These are phyloP conservation scores for Manis pentadactyla DNA, from an alignment of 2,797 vertebrate species.

Conservation along the genomic window DNA sequence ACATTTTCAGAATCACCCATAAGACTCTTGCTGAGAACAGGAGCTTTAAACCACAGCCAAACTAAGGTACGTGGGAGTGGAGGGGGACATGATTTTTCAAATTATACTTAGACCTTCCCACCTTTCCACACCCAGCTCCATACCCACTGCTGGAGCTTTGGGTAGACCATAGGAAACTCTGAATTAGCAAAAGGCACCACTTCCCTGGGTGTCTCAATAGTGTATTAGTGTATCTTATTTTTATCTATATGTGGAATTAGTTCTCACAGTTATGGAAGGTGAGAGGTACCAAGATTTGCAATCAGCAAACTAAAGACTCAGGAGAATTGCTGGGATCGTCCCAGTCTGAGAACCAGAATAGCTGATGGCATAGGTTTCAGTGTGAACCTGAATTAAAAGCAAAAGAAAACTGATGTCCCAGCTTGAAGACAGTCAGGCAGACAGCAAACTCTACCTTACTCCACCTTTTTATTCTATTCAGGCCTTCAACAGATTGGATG, in stretches of 20 bases:
- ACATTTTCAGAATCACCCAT: not conserved
- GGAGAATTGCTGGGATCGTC: not conserved
- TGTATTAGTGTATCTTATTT: not conserved
- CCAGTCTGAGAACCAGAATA: not conserved
- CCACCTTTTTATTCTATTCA: not conserved
- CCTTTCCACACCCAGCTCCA: not conserved
- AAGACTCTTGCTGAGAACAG: not conserved
- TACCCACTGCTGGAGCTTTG: not conserved
- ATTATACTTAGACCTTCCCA: not conserved
- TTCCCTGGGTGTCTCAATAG: not conserved
- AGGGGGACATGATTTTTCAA: not conserved
- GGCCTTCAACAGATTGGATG: not conserved
- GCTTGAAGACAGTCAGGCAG: not conserved
- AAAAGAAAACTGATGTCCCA: not conserved
- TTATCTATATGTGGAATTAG: not conserved
- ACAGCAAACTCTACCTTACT: not conserved
- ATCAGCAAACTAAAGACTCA: not conserved
- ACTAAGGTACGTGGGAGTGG: not conserved
- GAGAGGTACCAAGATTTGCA: not conserved
- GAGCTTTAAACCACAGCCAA: conserved; percentile 19
- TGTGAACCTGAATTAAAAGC: not conserved
- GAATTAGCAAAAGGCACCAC: not conserved
- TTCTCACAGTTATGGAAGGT: not conserved
- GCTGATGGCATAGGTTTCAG: not conserved
- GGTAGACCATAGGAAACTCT: not conserved